Base-by-base conservation (phyloP, 2,888 invertebrate species). In the Ophion ventricosus region DNA sequence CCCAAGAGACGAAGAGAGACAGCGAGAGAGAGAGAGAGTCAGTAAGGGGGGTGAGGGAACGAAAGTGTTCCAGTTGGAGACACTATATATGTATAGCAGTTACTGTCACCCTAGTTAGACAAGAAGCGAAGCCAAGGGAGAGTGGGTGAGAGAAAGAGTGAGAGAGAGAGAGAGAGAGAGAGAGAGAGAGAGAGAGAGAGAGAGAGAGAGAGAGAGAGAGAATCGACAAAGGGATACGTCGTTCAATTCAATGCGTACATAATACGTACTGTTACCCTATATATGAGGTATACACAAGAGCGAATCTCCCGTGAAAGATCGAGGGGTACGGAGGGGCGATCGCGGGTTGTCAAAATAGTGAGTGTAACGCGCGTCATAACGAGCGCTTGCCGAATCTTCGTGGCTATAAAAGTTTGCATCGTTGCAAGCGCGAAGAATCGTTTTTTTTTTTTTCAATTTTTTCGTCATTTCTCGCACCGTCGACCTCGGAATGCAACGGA, bases 331-430 rank as follows among this genome's bases (percentile, higher is more conserved):
- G 43, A 20, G 43, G 43, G 23, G 20, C 66, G 23, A 20, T 84
- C 83, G 43, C 23, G 20, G 43, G 66, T 43, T 85, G 87, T 87
- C 87, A 87, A 87, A 87, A 86, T 87, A 85, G 77, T 83, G n/a
- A n/a, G n/a, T n/a, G n/a, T n/a, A n/a, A n/a, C n/a, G 74, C 82
- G 82, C 69, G 83, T 79, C 82, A 87, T 85, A 82, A 85, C 72
- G 84, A 85, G 77, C 82, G 76, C 66, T 49, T 84, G 57, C 72
- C 81, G 64, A 82, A 72, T 72, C 72, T 35, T 82, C 66, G 64
- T 82, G 26, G 57, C 70, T 76, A 49, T 57, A 29, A 69, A 69
- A 54, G 23, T 2, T 5, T 57, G 17, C 57, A 23, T 57, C n/a
- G 8, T 57, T 57, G 17, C 23, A 49, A 49, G 35, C 35, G 35